Percentiles rank a stretch among this genome's conserved stretches.
These are phyloP conservation scores for Saguinus midas DNA, from an alignment of 2,113 vertebrate genomes.

Conservation along the genomic window DNA sequence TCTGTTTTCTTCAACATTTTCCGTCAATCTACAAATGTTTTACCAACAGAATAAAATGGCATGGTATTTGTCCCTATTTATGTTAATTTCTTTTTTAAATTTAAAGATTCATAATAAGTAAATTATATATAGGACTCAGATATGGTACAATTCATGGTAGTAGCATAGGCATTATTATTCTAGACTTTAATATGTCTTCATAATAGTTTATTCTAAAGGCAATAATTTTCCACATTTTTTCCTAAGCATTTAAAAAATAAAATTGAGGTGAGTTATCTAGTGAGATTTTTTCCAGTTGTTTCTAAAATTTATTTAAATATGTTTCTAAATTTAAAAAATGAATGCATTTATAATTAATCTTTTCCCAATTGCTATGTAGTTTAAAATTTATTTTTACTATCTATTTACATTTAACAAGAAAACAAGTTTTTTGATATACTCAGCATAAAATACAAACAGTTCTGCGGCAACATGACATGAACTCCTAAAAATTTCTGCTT, in stretches of 20 bases:
- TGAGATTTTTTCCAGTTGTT: background rate
- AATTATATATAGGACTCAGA: background rate
- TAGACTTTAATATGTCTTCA: background rate
- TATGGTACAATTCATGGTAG: background rate
- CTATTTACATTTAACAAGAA: background rate
- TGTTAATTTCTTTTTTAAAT: background rate
- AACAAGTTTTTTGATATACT: background rate
- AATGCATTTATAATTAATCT: background rate
- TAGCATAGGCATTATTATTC: background rate
- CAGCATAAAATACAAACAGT: background rate
- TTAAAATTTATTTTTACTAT: background rate
- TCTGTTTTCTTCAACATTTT: background rate
- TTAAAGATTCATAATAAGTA: background rate
- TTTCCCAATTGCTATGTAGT: background rate
- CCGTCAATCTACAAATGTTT: background rate
- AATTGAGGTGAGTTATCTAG: background rate
- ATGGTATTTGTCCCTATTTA: background rate
- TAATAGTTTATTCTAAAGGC: background rate
- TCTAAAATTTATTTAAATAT: background rate
- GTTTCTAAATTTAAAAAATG: background rate
- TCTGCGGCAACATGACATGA: background rate
- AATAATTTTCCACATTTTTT: background rate
- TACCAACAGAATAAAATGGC: background rate
- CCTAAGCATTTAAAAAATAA: background rate
- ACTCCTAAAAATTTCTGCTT: background rate